A percentile compares a stretch with the other conserved stretches of the same genome.
Evolutionary conservation across 2,113 vertebrate genomes (phyloP).

Genomic region (Anas platyrhynchos): DNA sequence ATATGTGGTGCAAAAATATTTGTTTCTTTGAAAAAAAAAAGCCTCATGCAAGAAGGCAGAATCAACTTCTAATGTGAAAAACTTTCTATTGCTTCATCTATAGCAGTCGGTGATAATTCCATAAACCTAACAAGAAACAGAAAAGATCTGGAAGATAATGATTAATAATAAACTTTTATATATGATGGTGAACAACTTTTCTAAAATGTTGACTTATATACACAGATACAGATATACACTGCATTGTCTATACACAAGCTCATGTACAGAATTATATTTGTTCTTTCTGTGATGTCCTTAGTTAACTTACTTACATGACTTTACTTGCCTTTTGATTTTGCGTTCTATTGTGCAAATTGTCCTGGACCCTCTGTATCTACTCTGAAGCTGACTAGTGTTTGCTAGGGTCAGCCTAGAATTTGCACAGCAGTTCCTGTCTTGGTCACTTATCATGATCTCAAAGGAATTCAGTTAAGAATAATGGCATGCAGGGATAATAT

Average conservation of each 20-base stretch:
- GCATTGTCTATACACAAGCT: neutral
- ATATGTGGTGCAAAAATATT: neutral
- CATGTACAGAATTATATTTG: neutral
- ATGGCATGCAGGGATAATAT: neutral
- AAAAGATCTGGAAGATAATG: neutral
- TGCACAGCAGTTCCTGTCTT: neutral
- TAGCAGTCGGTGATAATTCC: neutral
- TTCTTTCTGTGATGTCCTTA: neutral
- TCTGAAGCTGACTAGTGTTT: neutral
- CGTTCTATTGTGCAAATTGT: neutral
- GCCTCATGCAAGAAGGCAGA: neutral
- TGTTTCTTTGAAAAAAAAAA: neutral
- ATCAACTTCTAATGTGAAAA: neutral
- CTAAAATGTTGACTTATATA: neutral
- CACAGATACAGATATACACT: neutral
- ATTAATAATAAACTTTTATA: neutral
- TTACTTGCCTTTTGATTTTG: neutral
- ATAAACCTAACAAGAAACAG: neutral
- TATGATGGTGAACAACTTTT: neutral
- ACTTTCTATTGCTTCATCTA: neutral
- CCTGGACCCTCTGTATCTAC: neutral
- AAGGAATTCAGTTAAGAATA: slow-evolving; percentile 43
- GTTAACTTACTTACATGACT: neutral
- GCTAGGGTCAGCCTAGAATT: neutral
- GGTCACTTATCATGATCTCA: slow-evolving; percentile 31